phyloP scores from a whole-genome alignment of 2,797 vertebrate species.

The Phrynocephalus forsythii region DNA sequence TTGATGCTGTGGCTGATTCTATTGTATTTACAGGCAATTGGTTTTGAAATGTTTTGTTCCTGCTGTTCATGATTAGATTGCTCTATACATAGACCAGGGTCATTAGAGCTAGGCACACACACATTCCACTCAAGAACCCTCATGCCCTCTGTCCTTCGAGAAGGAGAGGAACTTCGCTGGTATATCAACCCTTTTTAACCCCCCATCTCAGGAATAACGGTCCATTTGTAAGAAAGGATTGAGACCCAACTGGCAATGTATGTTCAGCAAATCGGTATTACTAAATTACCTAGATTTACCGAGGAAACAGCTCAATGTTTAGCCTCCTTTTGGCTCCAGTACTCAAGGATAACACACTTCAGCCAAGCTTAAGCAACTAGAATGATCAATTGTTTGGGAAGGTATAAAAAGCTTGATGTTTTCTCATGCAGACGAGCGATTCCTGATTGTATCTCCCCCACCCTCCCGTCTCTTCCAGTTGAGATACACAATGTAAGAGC shows the following conservation, averaged over 20 bases:
- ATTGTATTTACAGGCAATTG: neutral
- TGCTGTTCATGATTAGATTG: neutral
- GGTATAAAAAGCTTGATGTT: neutral
- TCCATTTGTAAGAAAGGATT: neutral
- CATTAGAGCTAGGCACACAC: neutral
- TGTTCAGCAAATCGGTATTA: neutral
- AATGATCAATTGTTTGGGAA: conserved; percentile 1
- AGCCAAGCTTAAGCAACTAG: neutral
- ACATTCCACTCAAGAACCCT: too few species aligned
- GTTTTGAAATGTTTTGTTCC: neutral
- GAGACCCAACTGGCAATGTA: neutral
- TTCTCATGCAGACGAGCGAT: conserved; percentile 16
- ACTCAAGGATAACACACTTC: neutral
- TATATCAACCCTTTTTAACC: neutral
- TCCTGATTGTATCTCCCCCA: conserved; percentile 5
- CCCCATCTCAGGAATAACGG: neutral
- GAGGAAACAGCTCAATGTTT: neutral
- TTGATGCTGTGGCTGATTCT: neutral
- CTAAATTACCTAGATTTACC: neutral
- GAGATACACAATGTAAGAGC: conserved; percentile 24
- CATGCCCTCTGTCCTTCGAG: neutral
- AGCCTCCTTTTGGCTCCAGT: neutral
- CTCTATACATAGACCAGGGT: neutral
- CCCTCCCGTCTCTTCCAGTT: neutral
- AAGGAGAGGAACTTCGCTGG: neutral